phyloP scores from a whole-genome alignment of 2,113 vertebrate genomes.

The Aplodontia rufa region DNA sequence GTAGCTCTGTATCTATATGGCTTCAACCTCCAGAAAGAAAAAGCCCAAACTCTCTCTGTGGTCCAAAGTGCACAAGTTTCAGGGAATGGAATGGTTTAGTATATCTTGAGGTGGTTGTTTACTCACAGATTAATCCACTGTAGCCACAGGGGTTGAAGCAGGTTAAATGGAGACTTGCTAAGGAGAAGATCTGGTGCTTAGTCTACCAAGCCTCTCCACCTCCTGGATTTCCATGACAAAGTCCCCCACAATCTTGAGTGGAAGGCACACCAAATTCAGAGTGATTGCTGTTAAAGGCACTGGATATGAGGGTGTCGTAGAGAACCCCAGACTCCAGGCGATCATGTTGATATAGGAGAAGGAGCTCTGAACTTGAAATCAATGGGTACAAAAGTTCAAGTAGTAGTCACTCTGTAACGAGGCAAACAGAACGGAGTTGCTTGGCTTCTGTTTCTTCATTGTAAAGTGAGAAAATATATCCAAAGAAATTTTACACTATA shows the following conservation, averaged over 20 bases:
- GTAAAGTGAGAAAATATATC: neutral
- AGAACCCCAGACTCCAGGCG: accelerated
- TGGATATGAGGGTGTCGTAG: neutral
- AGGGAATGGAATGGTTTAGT: neutral
- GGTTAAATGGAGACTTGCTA: neutral
- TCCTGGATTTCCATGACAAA: neutral
- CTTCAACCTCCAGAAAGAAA: neutral
- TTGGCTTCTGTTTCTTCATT: neutral
- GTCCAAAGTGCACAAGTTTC: neutral
- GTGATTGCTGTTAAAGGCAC: neutral
- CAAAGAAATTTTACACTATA: neutral
- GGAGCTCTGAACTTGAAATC: neutral
- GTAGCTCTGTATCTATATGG: neutral
- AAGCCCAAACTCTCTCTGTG: neutral
- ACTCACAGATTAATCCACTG: neutral
- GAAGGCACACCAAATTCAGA: neutral
- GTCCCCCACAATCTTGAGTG: neutral
- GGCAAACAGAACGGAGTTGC: neutral
- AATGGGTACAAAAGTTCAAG: neutral
- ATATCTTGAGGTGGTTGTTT: neutral
- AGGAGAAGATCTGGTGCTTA: neutral
- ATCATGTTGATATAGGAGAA: neutral
- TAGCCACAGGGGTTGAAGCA: too few relatives aligned
- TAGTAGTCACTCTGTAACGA: neutral
- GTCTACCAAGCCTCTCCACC: neutral